Percentiles rank a stretch among this genome's conserved stretches.
Evolutionary conservation across 2,113 vertebrate genomes (phyloP).

Genomic region (Zosterops lateralis): DNA sequence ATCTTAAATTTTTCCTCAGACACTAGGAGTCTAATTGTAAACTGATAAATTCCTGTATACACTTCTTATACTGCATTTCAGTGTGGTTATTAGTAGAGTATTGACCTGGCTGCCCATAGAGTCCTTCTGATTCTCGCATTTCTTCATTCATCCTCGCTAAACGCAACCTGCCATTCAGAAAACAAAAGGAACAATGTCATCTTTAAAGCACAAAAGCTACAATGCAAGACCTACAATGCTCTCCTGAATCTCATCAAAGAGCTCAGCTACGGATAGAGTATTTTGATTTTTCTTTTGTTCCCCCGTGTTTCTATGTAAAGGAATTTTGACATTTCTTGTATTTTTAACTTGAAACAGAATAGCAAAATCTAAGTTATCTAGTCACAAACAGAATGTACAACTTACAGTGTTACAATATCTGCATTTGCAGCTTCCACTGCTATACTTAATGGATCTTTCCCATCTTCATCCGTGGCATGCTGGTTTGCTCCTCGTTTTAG

Average conservation of each 20-base stretch:
- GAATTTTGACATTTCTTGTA: neutral
- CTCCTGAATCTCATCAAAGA: neutral
- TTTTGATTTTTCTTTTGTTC: neutral
- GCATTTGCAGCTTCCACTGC: slow-evolving; percentile 96
- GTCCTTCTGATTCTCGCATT: slow-evolving; percentile 97
- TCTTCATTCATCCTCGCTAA: slow-evolving; percentile 99
- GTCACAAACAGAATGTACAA: neutral
- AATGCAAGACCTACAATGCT: neutral
- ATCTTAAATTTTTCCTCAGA: neutral
- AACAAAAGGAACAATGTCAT: neutral
- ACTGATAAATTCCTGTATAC: slow-evolving; percentile 96
- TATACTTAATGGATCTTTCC: slow-evolving; percentile 90
- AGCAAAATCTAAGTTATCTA: neutral
- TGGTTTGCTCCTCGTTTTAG: slow-evolving; percentile 97
- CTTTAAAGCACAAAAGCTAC: neutral
- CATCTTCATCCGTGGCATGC: slow-evolving; percentile 90
- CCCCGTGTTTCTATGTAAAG: neutral
- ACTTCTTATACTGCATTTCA: slow-evolving; percentile 95
- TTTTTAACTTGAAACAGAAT: neutral
- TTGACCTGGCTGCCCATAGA: slow-evolving; percentile 97
- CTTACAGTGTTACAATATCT: slow-evolving; percentile 97
- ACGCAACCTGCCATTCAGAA: slow-evolving; percentile 80
- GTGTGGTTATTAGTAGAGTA: slow-evolving; percentile 91
- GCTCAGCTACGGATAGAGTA: rapidly evolving
- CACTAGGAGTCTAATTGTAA: slow-evolving; percentile 87